Percentiles rank a stretch among this genome's conserved stretches.
Conservation (phyloP, 2,888 invertebrate genomes). For the Leucania comma region DNA sequence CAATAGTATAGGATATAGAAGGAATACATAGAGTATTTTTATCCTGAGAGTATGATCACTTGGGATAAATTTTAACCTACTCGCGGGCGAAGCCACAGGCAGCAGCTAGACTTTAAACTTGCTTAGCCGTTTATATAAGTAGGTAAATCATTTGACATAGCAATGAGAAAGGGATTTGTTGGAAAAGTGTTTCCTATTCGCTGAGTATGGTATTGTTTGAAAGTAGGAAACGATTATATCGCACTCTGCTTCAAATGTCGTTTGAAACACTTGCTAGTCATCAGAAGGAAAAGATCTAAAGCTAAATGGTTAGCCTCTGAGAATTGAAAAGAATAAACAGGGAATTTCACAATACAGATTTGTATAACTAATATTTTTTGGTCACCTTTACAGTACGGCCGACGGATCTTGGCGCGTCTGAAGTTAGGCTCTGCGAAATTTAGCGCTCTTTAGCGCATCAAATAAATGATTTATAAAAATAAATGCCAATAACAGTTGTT, state of each 20-base stretch:
- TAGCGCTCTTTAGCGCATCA: too few relatives aligned
- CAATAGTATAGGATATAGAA: too few relatives aligned
- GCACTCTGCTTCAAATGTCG: slow-evolving; percentile 12
- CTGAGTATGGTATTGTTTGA: slow-evolving; percentile 46
- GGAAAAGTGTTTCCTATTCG: slow-evolving; percentile 33
- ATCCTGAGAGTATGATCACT: too few relatives aligned
- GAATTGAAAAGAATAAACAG: not conserved
- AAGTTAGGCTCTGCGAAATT: too few relatives aligned
- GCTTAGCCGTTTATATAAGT: not conserved
- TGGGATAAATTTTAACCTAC: too few relatives aligned
- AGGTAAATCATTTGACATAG: slow-evolving; percentile 8
- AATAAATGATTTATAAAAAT: too few relatives aligned
- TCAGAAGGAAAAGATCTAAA: slow-evolving; percentile 18
- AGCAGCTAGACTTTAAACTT: not conserved
- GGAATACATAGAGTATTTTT: too few relatives aligned
- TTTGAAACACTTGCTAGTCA: slow-evolving; percentile 28
- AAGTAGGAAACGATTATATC: slow-evolving; percentile 47
- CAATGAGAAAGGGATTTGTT: slow-evolving; percentile 22
- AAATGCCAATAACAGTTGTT: too few relatives aligned
- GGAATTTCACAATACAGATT: not conserved
- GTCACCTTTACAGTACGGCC: too few relatives aligned
- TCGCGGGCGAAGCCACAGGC: too few relatives aligned
- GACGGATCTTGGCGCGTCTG: too few relatives aligned
- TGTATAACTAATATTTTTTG: not conserved
- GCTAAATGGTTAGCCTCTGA: not conserved